Evolutionary conservation across 2,888 invertebrate species (phyloP).

Genomic region (Ischnura elegans): DNA sequence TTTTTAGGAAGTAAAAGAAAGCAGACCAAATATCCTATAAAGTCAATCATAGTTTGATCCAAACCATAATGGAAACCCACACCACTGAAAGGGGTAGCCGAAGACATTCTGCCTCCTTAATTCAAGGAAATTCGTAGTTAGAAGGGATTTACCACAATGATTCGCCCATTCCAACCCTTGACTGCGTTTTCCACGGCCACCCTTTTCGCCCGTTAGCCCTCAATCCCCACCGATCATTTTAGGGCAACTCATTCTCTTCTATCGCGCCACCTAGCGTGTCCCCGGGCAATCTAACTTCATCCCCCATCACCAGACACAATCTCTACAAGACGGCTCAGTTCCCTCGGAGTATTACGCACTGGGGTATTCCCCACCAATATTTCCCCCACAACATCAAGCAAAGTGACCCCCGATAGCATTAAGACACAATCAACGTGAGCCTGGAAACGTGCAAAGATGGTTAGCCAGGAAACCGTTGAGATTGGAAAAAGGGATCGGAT

Average conservation of each 20-base stretch:
- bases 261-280: neutral
- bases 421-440: too few relatives aligned
- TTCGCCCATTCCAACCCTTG: neutral
- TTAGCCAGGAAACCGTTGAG: too few relatives aligned
- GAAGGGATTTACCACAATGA: neutral
- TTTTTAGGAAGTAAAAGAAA: too few relatives aligned
- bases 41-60: too few relatives aligned
- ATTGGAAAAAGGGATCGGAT: too few relatives aligned
- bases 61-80: too few relatives aligned
- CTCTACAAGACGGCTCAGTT: slow-evolving; percentile 47
- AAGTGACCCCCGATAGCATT: too few relatives aligned
- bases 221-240: neutral
- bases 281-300: neutral
- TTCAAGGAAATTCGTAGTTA: neutral
- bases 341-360: neutral
- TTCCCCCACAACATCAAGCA: neutral
- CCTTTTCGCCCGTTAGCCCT: neutral
- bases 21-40: too few relatives aligned
- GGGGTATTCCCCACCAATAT: neutral
- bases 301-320: neutral
- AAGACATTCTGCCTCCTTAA: neutral
- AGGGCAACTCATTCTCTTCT: neutral
- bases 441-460: too few relatives aligned
- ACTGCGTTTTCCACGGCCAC: neutral
- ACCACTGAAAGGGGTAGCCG: too few relatives aligned